These are phyloP conservation scores for Melanostigma gelatinosum DNA, from an alignment of 2,113 vertebrate species.

Conservation along the genomic window DNA sequence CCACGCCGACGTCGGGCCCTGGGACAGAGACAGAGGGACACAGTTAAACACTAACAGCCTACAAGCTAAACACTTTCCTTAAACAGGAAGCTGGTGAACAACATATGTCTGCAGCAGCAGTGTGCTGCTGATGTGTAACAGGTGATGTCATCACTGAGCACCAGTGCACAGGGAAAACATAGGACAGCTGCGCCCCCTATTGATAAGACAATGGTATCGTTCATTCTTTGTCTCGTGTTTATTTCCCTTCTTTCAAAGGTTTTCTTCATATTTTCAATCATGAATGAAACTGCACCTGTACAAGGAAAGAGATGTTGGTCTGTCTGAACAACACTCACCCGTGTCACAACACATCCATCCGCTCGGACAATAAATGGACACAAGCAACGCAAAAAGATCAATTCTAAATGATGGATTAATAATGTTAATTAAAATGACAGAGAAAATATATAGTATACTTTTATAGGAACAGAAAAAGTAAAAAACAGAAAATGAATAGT, in stretches of 20 bases:
- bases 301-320: too few species aligned
- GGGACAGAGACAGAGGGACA: background rate
- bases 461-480: background rate
- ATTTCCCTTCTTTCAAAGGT: background rate
- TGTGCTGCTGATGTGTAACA: background rate
- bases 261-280: background rate
- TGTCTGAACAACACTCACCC: too few species aligned
- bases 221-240: background rate
- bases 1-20: slow-evolving; percentile 93
- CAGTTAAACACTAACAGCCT: background rate
- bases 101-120: background rate
- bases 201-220: background rate
- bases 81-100: slow-evolving; percentile 13
- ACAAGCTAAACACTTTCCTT: slow-evolving; percentile 10
- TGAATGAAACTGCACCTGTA: background rate
- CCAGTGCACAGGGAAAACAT: background rate
- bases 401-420: too few species aligned
- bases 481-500: background rate
- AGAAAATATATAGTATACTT: too few species aligned
- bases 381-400: too few species aligned
- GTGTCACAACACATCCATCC: too few species aligned
- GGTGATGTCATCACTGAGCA: slow-evolving; percentile 25
- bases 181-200: slow-evolving; percentile 35
- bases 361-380: too few species aligned
- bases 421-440: too few species aligned